Conservation (phyloP, 2,113 vertebrate species). For the Lophotis ruficrista region DNA sequence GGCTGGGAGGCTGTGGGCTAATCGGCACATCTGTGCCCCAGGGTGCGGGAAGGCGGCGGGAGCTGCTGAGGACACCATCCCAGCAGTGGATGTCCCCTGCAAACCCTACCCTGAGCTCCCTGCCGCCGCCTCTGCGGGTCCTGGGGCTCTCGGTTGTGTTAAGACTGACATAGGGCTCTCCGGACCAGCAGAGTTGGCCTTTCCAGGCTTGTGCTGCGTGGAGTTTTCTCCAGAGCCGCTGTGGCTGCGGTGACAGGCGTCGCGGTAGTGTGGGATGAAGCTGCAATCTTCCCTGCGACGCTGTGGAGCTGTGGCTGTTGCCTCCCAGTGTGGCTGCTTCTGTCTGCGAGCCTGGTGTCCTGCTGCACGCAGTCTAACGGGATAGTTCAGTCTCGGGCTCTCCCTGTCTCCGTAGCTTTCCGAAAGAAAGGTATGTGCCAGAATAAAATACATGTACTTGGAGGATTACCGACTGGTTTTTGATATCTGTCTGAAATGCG, state of each 20-base stretch:
- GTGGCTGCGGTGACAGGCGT: not conserved
- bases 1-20: not conserved
- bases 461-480: not conserved
- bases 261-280: not conserved
- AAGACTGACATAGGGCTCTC: not conserved
- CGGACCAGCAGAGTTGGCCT: rapidly evolving
- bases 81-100: not conserved
- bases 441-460: not conserved
- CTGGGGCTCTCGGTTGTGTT: rapidly evolving
- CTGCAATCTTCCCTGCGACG: not conserved
- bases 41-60: not conserved
- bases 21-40: rapidly evolving
- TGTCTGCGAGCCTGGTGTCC: not conserved
- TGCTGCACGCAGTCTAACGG: rapidly evolving
- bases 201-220: not conserved
- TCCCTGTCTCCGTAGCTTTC: not conserved
- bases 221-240: not conserved
- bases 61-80: not conserved
- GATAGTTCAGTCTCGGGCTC: not conserved
- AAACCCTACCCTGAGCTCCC: not conserved
- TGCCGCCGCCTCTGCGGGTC: rapidly evolving
- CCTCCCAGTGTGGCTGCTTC: not conserved
- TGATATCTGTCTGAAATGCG: not conserved
- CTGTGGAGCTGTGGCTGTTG: not conserved
- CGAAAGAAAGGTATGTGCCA: not conserved